phyloP scores from a whole-genome alignment of 2,888 invertebrate species.

The Eumerus sabulonum region DNA sequence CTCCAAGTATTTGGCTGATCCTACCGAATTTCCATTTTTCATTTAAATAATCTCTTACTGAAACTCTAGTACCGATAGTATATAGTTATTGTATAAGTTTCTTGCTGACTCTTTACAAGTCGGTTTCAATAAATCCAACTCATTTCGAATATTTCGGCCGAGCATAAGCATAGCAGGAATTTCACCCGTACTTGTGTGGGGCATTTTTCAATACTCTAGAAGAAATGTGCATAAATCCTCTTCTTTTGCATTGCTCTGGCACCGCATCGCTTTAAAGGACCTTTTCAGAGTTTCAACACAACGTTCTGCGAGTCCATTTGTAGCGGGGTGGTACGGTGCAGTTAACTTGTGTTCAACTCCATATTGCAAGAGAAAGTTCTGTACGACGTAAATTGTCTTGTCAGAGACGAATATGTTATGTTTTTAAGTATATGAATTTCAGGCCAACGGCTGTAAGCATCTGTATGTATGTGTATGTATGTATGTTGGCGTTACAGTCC shows the following conservation, averaged over 20 bases:
- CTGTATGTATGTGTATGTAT: no score
- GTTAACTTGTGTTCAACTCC: slow-evolving; percentile 1
- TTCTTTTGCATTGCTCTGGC: neutral
- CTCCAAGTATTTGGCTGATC: neutral
- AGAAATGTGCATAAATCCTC: neutral
- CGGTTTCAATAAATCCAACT: neutral
- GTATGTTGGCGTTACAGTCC: no score
- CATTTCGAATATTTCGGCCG: no score
- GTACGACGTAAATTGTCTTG: slow-evolving; percentile 51
- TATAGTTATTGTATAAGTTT: no score
- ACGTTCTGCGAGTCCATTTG: neutral
- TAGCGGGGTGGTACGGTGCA: no score
- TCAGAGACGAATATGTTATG: slow-evolving; percentile 58
- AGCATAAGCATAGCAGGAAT: neutral
- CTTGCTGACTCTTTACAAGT: no score
- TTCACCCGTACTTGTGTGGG: neutral
- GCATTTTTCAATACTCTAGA: neutral
- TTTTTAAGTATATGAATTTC: slow-evolving; percentile 68
- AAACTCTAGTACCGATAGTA: neutral
- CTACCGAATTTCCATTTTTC: neutral
- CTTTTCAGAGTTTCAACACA: neutral
- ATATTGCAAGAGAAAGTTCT: neutral
- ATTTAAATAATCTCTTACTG: neutral
- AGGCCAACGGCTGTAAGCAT: no score
- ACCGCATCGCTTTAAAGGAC: no score